Evolutionary conservation across 2,113 vertebrate species (phyloP).

Genomic region (Corythoichthys intestinalis): DNA sequence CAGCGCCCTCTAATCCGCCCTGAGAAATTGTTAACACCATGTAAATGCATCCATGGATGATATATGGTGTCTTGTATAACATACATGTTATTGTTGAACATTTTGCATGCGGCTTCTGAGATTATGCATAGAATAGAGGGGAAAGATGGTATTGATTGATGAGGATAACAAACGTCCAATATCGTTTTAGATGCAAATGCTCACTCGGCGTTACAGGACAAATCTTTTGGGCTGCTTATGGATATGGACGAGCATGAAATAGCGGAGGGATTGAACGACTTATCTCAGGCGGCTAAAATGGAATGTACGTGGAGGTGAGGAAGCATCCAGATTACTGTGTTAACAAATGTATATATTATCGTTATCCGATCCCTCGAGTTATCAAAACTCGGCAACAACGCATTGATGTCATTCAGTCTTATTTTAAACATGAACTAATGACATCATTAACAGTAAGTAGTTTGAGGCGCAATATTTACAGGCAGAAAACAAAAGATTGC

Average conservation of each 20-base stretch:
- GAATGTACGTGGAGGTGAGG: slow-evolving; percentile 38
- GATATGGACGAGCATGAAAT: slow-evolving; percentile 57
- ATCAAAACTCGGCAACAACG: not conserved
- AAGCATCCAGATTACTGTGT: slow-evolving; percentile 19
- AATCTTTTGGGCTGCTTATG: slow-evolving; percentile 48
- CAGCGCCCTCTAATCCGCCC: slow-evolving; percentile 72
- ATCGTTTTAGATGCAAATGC: slow-evolving; percentile 79
- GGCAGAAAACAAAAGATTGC: not conserved
- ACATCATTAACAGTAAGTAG: not conserved
- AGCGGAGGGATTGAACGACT: slow-evolving; percentile 55
- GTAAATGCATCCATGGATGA: slow-evolving; percentile 77
- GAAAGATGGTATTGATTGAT: slow-evolving; percentile 75
- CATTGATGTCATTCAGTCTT: not conserved
- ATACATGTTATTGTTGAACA: slow-evolving; percentile 72
- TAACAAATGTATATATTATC: slow-evolving; percentile 6
- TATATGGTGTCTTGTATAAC: slow-evolving; percentile 75
- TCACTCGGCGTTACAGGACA: slow-evolving; percentile 57
- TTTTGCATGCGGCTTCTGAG: slow-evolving; percentile 69
- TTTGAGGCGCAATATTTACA: not conserved
- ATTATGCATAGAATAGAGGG: slow-evolving; percentile 66
- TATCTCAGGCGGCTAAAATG: slow-evolving; percentile 55
- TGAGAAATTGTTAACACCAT: slow-evolving; percentile 80
- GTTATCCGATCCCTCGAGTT: not conserved
- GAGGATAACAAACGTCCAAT: slow-evolving; percentile 72
- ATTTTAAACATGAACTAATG: not conserved